Percentiles rank a stretch among this genome's conserved stretches.
phyloP scores from a whole-genome alignment of 2,797 vertebrate species.

The Austrolebias charrua region DNA sequence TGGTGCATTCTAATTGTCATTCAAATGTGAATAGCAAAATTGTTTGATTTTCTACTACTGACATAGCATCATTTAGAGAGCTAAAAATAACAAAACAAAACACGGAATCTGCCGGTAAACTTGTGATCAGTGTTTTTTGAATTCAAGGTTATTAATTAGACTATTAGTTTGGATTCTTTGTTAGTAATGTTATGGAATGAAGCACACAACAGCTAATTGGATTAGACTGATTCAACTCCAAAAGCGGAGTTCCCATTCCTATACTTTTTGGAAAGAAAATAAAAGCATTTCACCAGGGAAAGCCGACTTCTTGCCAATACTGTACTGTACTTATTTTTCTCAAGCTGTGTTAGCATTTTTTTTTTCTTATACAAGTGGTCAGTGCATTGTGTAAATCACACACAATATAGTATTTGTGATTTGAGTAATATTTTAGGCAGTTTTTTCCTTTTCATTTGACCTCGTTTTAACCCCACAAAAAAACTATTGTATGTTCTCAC shows the following conservation, averaged over 20 bases:
- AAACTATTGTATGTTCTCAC: conserved; percentile 21
- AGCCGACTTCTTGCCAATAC: conserved; percentile 48
- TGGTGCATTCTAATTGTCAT: conserved; percentile 3
- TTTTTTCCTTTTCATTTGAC: conserved; percentile 4
- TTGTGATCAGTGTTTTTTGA: conserved; percentile 36
- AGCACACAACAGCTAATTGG: conserved; percentile 45
- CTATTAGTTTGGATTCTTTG: conserved; percentile 40
- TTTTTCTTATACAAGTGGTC: conserved; percentile 6
- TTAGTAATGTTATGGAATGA: conserved; percentile 49
- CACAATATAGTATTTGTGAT: conserved; percentile 12
- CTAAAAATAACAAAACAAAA: conserved; percentile 20
- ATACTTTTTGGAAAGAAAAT: conserved; percentile 59
- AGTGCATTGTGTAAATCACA: background rate
- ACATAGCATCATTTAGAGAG: conserved; percentile 2
- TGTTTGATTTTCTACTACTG: background rate
- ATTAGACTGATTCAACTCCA: conserved; percentile 54
- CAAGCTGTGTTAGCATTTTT: conserved; percentile 12
- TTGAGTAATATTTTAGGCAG: background rate
- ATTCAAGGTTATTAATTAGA: conserved; percentile 42
- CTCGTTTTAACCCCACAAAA: conserved; percentile 16
- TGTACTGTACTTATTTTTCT: conserved; percentile 30
- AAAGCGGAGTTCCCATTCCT: conserved; percentile 40
- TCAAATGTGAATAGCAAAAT: conserved; percentile 5
- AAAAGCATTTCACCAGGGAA: conserved; percentile 48
- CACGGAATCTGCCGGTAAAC: conserved; percentile 7